phyloP scores from a whole-genome alignment of 2,888 invertebrate genomes.

The Cataglyphis rosenhaueri region DNA sequence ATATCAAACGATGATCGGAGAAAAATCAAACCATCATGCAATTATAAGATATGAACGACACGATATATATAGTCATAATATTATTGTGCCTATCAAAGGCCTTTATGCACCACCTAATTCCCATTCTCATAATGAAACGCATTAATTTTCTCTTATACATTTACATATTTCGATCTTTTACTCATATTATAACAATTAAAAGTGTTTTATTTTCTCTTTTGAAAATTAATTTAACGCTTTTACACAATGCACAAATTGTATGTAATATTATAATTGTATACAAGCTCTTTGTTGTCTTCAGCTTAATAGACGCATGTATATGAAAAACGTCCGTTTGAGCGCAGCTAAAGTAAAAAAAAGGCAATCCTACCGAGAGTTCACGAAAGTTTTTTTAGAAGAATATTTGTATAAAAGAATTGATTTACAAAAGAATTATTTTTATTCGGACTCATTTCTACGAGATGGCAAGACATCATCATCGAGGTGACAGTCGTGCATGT shows the following conservation, averaged over 20 bases:
- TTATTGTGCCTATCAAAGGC: not conserved
- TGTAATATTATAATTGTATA: not conserved
- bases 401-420: not conserved
- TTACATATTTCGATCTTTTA: not conserved
- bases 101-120: not conserved
- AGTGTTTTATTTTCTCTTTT: not conserved
- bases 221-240: not conserved
- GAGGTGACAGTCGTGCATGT: not conserved
- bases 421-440: not conserved
- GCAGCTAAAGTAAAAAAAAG: not conserved
- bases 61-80: not conserved
- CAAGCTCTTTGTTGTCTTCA: not conserved
- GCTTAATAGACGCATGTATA: not conserved
- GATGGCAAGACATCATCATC: not conserved
- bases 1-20: not conserved
- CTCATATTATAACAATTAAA: not conserved
- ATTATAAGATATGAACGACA: not conserved
- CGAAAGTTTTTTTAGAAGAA: not conserved
- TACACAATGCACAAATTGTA: not conserved
- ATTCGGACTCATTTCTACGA: too few relatives aligned
- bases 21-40: not conserved
- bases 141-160: not conserved
- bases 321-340: not conserved
- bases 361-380: not conserved
- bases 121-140: not conserved